Evolutionary conservation across 1,140 invertebrate species (phyloP).

Genomic region (Maniola jurtina): DNA sequence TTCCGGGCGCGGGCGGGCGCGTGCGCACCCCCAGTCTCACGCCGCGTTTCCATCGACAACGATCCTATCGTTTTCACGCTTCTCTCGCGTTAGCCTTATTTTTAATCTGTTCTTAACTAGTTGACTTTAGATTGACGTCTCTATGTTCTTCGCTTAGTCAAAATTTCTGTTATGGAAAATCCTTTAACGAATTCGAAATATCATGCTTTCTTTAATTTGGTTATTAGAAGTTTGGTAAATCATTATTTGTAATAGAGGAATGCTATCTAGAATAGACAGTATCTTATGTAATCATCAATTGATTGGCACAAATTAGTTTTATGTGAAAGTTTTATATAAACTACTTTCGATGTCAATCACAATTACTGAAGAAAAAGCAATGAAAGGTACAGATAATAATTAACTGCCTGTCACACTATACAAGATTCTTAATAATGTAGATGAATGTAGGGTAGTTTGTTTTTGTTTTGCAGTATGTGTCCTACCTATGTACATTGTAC

Average conservation of each 20-base stretch:
- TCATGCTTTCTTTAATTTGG: neutral
- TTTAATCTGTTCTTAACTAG: conserved; percentile 13
- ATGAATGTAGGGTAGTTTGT: neutral
- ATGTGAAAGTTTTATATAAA: conserved; percentile 15
- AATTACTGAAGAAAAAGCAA: conserved; percentile 15
- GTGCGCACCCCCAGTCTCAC: conserved; percentile 59
- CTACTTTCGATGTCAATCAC: conserved; percentile 14
- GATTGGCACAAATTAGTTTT: conserved; percentile 12
- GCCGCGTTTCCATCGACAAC: conserved; percentile 48
- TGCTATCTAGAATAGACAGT: neutral
- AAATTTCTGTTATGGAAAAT: neutral
- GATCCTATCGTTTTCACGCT: conserved; percentile 33
- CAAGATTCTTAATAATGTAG: too few species aligned
- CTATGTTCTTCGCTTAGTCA: conserved; percentile 10
- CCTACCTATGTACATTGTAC: too few species aligned
- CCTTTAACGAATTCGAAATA: neutral
- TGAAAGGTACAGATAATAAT: conserved; percentile 20
- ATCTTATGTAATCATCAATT: conserved; percentile 12
- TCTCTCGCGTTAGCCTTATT: conserved; percentile 27
- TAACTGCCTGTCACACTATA: neutral
- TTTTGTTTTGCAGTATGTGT: neutral
- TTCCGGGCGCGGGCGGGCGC: conserved; percentile 69
- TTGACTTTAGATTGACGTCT: conserved; percentile 13
- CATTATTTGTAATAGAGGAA: conserved; percentile 2
- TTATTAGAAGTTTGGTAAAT: neutral